These are phyloP conservation scores for Tenebrosternarchus preto DNA, from an alignment of 2,113 vertebrate genomes.

Conservation along the genomic window DNA sequence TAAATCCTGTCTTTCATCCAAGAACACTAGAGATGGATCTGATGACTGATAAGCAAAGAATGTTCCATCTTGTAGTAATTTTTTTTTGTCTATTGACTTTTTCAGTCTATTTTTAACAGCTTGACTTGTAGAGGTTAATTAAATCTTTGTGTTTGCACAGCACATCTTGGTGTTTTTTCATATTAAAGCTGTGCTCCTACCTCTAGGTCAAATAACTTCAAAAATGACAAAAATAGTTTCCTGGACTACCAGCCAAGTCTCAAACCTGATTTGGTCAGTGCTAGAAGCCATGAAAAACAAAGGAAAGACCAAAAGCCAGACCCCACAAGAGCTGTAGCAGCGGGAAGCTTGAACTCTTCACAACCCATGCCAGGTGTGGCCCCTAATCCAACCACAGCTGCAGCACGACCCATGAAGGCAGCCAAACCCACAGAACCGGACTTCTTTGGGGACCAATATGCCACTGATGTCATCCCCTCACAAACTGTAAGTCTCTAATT, in stretches of 20 bases:
- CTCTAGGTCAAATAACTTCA: neutral
- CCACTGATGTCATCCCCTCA: conserved; percentile 49
- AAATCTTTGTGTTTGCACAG: no score
- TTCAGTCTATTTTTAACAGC: no score
- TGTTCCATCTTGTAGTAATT: no score
- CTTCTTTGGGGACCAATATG: conserved; percentile 72
- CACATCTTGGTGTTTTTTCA: no score
- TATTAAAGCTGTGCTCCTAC: no score
- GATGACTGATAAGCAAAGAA: no score
- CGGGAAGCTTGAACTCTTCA: neutral
- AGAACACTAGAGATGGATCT: no score
- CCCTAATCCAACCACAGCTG: neutral
- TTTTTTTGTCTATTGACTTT: no score
- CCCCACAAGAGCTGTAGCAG: neutral
- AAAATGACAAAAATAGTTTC: neutral
- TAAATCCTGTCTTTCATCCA: no score
- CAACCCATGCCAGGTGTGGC: neutral
- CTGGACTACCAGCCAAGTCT: neutral
- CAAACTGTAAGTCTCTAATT: conserved; percentile 61
- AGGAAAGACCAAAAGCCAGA: neutral
- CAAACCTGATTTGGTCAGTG: neutral
- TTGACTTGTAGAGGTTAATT: no score
- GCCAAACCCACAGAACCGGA: conserved; percentile 45
- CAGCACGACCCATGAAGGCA: neutral
- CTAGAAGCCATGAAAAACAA: neutral